Evolutionary conservation across 2,797 vertebrate genomes (phyloP).

Genomic region (Lagocephalus sceleratus): DNA sequence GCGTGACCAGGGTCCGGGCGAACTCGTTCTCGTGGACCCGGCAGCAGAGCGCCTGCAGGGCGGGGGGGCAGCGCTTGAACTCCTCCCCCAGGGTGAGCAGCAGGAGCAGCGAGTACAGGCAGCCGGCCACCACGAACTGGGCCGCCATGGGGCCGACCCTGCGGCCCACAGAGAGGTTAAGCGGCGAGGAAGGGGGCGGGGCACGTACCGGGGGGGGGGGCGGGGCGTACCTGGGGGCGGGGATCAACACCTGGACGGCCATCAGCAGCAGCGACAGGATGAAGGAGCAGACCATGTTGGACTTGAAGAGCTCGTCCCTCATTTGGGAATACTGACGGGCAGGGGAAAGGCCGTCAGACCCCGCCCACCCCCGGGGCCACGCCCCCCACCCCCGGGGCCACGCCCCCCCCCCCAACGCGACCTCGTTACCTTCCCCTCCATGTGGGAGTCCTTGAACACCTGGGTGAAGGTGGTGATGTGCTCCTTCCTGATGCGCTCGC

Average conservation of each 20-base stretch:
- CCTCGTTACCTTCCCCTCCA: slow-evolving; percentile 61
- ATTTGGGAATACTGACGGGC: slow-evolving; percentile 89
- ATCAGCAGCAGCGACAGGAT: slow-evolving; percentile 79
- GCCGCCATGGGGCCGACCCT: slow-evolving; percentile 35
- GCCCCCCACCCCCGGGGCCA: not conserved
- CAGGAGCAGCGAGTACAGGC: slow-evolving; percentile 51
- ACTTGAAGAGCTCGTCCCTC: slow-evolving; percentile 97
- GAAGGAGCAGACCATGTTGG: slow-evolving; percentile 95
- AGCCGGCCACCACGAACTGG: slow-evolving; percentile 41
- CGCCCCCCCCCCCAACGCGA: not conserved
- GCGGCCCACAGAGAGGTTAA: not conserved
- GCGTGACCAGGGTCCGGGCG: slow-evolving; percentile 57
- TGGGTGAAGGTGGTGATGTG: slow-evolving; percentile 64
- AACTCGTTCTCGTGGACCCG: slow-evolving; percentile 66
- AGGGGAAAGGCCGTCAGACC: not conserved
- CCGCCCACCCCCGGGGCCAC: not conserved
- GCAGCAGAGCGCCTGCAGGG: slow-evolving; percentile 61
- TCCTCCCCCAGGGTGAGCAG: slow-evolving; percentile 65
- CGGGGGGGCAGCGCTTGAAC: slow-evolving; percentile 57
- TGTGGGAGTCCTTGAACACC: slow-evolving; percentile 61
- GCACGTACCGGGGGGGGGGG: not conserved
- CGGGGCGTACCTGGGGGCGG: slow-evolving; percentile 41
- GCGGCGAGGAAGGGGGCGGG: accelerated
- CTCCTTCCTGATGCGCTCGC: slow-evolving; percentile 63
- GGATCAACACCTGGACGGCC: slow-evolving; percentile 37